These are phyloP conservation scores for Episyrphus balteatus DNA, from an alignment of 1,140 invertebrate genomes.

Conservation along the genomic window DNA sequence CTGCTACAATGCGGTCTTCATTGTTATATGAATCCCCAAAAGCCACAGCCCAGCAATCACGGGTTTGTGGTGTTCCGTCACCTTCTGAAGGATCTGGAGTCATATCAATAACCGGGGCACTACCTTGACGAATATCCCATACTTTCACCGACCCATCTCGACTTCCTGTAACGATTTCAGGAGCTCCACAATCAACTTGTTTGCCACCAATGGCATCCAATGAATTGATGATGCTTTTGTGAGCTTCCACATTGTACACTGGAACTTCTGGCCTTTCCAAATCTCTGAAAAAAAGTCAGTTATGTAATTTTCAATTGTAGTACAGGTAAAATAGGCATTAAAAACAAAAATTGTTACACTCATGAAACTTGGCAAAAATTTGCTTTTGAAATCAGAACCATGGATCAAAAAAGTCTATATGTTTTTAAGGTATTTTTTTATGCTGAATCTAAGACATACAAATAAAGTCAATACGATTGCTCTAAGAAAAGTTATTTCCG, in stretches of 20 bases:
- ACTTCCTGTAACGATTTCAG: slow-evolving; percentile 88
- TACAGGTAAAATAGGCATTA: no score
- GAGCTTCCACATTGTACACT: slow-evolving; percentile 73
- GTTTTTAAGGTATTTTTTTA: no score
- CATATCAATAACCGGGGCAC: slow-evolving; percentile 80
- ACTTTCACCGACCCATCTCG: slow-evolving; percentile 89
- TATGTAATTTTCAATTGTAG: no score
- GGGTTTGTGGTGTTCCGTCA: slow-evolving; percentile 46
- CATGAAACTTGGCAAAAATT: no score
- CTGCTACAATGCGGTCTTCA: slow-evolving; percentile 71
- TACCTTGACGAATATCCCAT: slow-evolving; percentile 88
- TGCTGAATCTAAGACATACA: no score
- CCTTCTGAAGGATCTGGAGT: slow-evolving; percentile 52
- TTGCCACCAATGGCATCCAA: slow-evolving; percentile 90
- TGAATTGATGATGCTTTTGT: slow-evolving; percentile 80
- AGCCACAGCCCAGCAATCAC: slow-evolving; percentile 80
- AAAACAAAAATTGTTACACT: no score
- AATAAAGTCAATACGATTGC: no score
- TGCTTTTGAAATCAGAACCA: no score
- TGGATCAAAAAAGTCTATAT: no score
- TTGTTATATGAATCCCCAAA: slow-evolving; percentile 83
- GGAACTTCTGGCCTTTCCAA: slow-evolving; percentile 57
- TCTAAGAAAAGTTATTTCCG: no score
- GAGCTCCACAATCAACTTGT: slow-evolving; percentile 71
- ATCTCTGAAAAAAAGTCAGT: slow-evolving; percentile 61